Evolutionary conservation across 35 echinoderm and acorn worm genomes (phyloP), one percentile per base, ranked within the genome.

Genomic region (Ptychodera flava): DNA sequence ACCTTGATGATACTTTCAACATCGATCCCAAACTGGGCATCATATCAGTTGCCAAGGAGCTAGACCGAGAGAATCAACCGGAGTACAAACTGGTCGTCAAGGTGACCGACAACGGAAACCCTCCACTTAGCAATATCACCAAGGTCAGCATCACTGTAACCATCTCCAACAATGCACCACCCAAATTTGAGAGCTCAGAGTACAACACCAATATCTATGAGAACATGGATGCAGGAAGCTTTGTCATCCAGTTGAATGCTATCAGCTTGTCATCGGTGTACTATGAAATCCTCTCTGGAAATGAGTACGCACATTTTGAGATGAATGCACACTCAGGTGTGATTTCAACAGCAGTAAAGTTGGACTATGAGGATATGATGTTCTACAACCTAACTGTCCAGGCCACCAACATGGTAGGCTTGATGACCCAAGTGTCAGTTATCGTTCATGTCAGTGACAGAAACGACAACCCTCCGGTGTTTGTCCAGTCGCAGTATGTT

Each of bases 391-490:
- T 99, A 32, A 99, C 96, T 15, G 82, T 99, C 1, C 64, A 91
- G 86, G 96, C 96, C 1, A 91, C 90, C 1, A 99, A 99, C 33
- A 92, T 99, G 96, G 93, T 99, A 1, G 96, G 92, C 0, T 87
- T 92, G 22, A 86, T 85, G 33, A 78, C 92, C 16, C 81, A 82
- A 15, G 85, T 86, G n/a, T 81, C 78, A 32, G 79, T 99, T 0
- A 87, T 99, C 35, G 79, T 99, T 28, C 96, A 99, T 32, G 93
- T 99, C 10, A 85, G 89, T 36, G 96, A 99, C 86, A 85, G 87
- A 30, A 99, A 99, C 33, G 96, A 99, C 79, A 99, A 99, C 38
- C 36, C 90, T 0, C 96, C 96, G 10, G 31, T 29, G 22, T 99
- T 99, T 38, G 85, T 86, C 34, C 79, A 88, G 0, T 79, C 77